Evolutionary conservation across 2,888 invertebrate genomes (phyloP), one percentile per base, ranked within the genome.

Genomic region (Scaptomyza caliginosa): DNA sequence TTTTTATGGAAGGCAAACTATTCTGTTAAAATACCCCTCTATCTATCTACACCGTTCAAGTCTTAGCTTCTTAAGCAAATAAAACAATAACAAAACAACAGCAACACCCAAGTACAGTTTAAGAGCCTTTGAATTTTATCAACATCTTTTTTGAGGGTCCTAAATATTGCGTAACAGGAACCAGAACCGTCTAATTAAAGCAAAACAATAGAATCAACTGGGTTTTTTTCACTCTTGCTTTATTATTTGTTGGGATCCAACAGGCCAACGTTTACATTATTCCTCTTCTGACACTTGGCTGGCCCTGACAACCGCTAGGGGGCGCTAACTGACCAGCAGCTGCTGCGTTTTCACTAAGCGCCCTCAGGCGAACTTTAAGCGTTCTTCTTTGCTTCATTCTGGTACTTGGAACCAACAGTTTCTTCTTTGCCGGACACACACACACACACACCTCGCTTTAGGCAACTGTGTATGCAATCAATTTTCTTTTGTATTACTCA

Each of bases 381-480:
- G 28, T 38, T 38, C 24, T 54, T 8, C 16, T 21, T 21, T 32
- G 13, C 6, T 32, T 32, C 0, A 2, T 30, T 23, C 17, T 34
- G 11, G n/a, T n/a, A n/a, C n/a, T 34, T 24, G 1, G 0, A 1
- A 10, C 11, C 28, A 43, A 10, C 19, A 3, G 5, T 19, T 23
- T 17, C 26, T 57, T 26, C 19, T 34, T 11, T 16, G 30, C 57
- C 26, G 40, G 23, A 19, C 11, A 23, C n/a, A n/a, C n/a, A n/a
- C n/a, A n/a, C n/a, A n/a, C n/a, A n/a, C n/a, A n/a, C 28, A 1
- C 11, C 28, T 21, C 8, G 23, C 23, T 10, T 3, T 10, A 2
- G 26, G 26, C 55, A 24, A 26, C n/a, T 16, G 43, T 69, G 74
- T 75, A 70, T 79, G 66, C 51, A 62, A 68, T 65, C 54, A n/a